Base-by-base conservation (phyloP, 1,140 invertebrate genomes). In the Dinoponera quadriceps region DNA sequence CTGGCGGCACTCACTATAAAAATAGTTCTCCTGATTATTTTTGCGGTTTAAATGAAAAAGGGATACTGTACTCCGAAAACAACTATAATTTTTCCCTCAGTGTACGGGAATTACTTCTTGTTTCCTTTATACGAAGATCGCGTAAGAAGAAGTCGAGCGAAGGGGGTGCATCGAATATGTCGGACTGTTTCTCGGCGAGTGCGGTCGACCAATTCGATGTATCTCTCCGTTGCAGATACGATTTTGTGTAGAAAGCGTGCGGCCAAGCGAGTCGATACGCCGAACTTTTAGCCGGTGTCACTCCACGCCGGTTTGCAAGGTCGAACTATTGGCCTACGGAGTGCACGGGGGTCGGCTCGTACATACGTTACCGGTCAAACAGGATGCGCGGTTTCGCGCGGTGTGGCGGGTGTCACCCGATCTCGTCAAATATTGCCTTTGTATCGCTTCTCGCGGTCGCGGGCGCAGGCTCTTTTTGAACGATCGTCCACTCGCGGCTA, bases 381-480 rank as follows among this genome's bases (percentile, higher is more conserved):
- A 80, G 63, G 75, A 78, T 78, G 63, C 22, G 63, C 49, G n/a
- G 18, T 78, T 69, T 69, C 51, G 44, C 49, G 22, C 49, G 22
- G 22, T 38, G 62, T n/a, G 9, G 51, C 55, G 33, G 44, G 33
- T 51, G 75, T 78, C 75, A 57, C 55, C 68, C 33, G 49, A 78
- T 69, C 75, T 69, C 75, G 49, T 71, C 65, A 57, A 80, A 69
- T 48, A 69, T 71, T 57, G 22, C 75, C 63, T 27, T 68, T 65
- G 33, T 22, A 78, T 51, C 62, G 49, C 38, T 44, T 22, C 48
- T 14, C 49, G 22, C 9, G n/a, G 63, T 44, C 62, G 38, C 33
- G 20, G 55, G 49, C 29, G 20, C 49, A 27, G 38, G 63, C 33
- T 51, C 57, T 80, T 80, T 71, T 80, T 13, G 65, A 69, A 71